Percentiles rank a stretch among this genome's conserved stretches.
Conservation (phyloP, 2,113 vertebrate genomes). For the Syngnathus floridae region DNA sequence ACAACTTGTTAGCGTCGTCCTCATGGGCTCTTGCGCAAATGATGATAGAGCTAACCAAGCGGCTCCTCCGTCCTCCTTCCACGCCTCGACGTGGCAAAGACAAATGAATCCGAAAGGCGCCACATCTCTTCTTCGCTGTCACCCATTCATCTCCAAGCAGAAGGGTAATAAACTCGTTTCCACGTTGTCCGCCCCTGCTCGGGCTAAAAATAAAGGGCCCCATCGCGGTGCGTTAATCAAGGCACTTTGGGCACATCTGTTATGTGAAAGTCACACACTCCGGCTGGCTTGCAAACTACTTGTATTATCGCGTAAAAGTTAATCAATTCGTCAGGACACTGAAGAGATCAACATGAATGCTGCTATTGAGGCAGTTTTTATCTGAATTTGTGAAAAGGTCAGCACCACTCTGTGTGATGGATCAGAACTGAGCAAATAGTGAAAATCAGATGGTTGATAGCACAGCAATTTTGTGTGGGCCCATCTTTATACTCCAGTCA, state of each 20-base stretch:
- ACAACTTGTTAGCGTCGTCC: conserved; percentile 16
- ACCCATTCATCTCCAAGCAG: conserved; percentile 48
- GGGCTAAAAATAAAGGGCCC: conserved; percentile 60
- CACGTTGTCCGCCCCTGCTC: conserved; percentile 32
- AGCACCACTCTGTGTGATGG: not conserved
- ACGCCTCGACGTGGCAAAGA: conserved; percentile 41
- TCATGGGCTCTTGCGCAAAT: conserved; percentile 22
- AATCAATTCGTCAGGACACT: not conserved
- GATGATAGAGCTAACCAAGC: conserved; percentile 41
- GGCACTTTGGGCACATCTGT: conserved; percentile 42
- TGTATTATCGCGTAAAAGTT: not conserved
- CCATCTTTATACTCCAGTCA: no score
- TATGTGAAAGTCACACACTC: conserved; percentile 16
- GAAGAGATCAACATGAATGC: not conserved
- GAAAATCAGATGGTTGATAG: not conserved
- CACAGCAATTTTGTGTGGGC: no score
- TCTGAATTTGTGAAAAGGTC: not conserved
- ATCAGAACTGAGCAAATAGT: not conserved
- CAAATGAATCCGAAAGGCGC: conserved; percentile 37
- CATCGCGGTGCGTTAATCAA: conserved; percentile 54
- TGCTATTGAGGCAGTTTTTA: not conserved
- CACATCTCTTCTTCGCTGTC: conserved; percentile 32
- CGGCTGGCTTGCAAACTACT: not conserved
- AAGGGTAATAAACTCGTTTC: conserved; percentile 49
- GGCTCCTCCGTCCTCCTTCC: conserved; percentile 33